phyloP scores from a whole-genome alignment of 1,140 invertebrate species.

The Zaprionus africanus region DNA sequence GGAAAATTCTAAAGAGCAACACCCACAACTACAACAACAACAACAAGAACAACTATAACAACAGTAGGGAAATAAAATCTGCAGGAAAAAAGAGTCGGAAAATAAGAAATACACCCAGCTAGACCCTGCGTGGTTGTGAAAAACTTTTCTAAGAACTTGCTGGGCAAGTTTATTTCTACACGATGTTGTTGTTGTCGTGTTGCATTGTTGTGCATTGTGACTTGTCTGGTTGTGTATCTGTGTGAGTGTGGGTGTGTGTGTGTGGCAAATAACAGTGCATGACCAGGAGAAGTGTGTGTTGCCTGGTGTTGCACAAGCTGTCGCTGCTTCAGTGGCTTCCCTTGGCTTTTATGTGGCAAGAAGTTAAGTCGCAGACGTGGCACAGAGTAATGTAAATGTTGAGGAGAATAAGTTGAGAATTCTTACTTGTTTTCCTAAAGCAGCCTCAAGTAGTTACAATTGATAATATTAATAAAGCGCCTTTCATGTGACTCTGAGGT shows the following conservation, averaged over 20 bases:
- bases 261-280: slow-evolving; percentile 63
- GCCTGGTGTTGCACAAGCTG: slow-evolving; percentile 50
- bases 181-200: slow-evolving; percentile 30
- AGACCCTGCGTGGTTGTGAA: slow-evolving; percentile 31
- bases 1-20: slow-evolving; percentile 39
- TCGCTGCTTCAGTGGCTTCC: slow-evolving; percentile 23
- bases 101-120: not conserved
- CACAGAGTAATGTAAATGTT: not conserved
- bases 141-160: slow-evolving; percentile 67
- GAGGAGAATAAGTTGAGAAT: not conserved
- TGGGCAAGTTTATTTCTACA: slow-evolving; percentile 31
- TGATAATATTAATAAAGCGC: not conserved
- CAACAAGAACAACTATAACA: slow-evolving; percentile 10
- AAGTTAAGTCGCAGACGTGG: not conserved
- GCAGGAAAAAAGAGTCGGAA: not conserved
- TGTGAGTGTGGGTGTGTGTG: slow-evolving; percentile 35
- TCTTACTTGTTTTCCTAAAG: not conserved
- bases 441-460: not conserved
- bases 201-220: slow-evolving; percentile 30
- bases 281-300: slow-evolving; percentile 49
- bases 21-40: slow-evolving; percentile 1
- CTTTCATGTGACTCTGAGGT: too few relatives aligned
- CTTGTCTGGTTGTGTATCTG: not conserved
- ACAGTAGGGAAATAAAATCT: not conserved
- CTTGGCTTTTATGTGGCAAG: slow-evolving; percentile 1